Conservation (phyloP, 2,113 vertebrate species). For the Podarcis muralis region DNA sequence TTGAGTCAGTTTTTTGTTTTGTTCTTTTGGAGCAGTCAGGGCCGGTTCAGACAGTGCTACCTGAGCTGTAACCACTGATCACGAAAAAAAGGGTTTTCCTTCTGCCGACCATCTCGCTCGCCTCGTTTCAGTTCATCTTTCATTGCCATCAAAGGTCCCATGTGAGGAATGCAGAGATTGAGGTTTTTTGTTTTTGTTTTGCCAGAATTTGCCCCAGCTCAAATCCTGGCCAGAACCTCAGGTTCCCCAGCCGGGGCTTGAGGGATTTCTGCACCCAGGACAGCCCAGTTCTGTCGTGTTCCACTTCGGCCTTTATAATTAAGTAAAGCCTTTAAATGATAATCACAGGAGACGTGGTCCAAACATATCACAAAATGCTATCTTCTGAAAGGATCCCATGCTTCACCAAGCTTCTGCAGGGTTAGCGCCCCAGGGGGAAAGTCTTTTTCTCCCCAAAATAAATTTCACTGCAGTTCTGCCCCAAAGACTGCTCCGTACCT, state of each 20-base stretch:
- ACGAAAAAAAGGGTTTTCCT: neutral
- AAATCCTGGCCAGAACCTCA: neutral
- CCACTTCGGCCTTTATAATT: neutral
- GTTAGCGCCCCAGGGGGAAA: neutral
- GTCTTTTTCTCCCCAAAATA: neutral
- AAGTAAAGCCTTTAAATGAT: neutral
- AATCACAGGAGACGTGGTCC: neutral
- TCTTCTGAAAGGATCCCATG: neutral
- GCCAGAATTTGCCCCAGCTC: neutral
- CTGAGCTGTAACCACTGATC: constrained; percentile 37
- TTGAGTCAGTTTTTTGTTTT: neutral
- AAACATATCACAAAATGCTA: neutral
- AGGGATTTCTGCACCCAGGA: neutral
- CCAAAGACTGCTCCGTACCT: neutral
- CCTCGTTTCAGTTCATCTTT: neutral
- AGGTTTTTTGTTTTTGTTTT: neutral
- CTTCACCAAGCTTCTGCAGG: neutral
- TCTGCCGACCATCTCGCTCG: neutral
- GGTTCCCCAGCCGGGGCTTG: neutral
- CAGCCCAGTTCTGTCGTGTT: neutral
- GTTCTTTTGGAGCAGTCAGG: constrained; percentile 38
- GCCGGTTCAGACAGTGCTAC: constrained; percentile 65
- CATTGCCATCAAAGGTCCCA: accelerated
- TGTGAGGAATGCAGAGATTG: neutral
- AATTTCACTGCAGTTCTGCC: neutral